phyloP scores from a whole-genome alignment of 2,888 invertebrate species.

The Protophormia terraenovae region DNA sequence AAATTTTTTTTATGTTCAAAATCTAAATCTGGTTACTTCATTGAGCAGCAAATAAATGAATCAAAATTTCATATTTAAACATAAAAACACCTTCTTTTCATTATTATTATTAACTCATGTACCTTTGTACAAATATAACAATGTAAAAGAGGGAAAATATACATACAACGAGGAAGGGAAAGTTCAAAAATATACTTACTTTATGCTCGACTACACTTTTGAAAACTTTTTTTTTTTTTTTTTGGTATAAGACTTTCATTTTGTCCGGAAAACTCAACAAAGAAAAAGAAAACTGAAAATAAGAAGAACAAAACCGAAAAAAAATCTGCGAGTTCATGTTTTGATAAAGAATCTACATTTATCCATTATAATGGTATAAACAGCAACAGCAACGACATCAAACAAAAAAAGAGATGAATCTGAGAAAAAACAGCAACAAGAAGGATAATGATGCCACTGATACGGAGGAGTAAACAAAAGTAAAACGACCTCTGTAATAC shows the following conservation, averaged over 20 bases:
- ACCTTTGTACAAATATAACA: slow-evolving; percentile 55
- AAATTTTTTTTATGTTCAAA: background rate
- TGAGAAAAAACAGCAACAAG: slow-evolving; percentile 67
- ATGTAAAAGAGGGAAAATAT: slow-evolving; percentile 19
- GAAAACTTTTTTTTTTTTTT: slow-evolving; percentile 40
- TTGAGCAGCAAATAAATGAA: background rate
- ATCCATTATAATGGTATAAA: slow-evolving; percentile 62
- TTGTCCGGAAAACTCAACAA: slow-evolving; percentile 31
- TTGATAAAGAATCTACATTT: slow-evolving; percentile 65
- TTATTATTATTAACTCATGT: slow-evolving; percentile 57
- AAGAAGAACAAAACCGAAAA: slow-evolving; percentile 51
- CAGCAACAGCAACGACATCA: slow-evolving; percentile 57
- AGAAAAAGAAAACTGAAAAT: slow-evolving; percentile 30
- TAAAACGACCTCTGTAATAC: slow-evolving; percentile 71
- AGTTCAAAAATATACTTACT: slow-evolving; percentile 70
- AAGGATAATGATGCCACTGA: slow-evolving; percentile 76
- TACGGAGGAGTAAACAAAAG: slow-evolving; percentile 69
- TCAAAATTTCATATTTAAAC: slow-evolving; percentile 38
- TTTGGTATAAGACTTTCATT: background rate
- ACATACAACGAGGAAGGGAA: slow-evolving; percentile 42
- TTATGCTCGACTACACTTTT: slow-evolving; percentile 76
- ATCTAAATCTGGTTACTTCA: slow-evolving; percentile 26
- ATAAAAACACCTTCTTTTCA: slow-evolving; percentile 39
- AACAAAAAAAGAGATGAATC: background rate
- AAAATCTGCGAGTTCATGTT: slow-evolving; percentile 65